Percentiles rank a stretch among this genome's conserved stretches.
These are phyloP conservation scores for Mimumesa dahlbomi DNA, from an alignment of 2,888 invertebrate species.

Conservation along the genomic window DNA sequence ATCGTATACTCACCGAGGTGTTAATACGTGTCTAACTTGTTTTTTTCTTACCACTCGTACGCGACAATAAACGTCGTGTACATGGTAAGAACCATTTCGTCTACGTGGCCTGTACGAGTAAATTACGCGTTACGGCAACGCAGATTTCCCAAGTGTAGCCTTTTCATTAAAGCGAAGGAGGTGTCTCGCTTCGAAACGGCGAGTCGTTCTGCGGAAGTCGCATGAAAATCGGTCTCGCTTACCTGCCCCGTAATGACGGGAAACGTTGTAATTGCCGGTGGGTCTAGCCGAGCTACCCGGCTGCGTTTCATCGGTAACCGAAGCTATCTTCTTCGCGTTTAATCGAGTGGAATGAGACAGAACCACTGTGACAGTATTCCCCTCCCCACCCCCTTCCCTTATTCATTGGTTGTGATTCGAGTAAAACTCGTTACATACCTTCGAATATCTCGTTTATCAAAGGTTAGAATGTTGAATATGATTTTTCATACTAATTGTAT, in stretches of 20 bases:
- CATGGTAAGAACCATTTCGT: not conserved
- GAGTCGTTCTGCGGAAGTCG: constrained; percentile 70
- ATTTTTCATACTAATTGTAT: not conserved
- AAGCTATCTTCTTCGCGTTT: constrained; percentile 57
- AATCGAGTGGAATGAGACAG: constrained; percentile 63
- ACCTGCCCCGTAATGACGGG: constrained; percentile 77
- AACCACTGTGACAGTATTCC: constrained; percentile 41
- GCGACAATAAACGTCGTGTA: constrained; percentile 1
- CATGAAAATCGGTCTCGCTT: constrained; percentile 77
- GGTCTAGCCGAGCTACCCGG: constrained; percentile 46
- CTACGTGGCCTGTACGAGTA: not conserved
- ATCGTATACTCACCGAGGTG: constrained; percentile 22
- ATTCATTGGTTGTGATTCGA: constrained; percentile 10
- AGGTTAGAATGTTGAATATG: too few relatives aligned
- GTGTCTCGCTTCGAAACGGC: constrained; percentile 3
- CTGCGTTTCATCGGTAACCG: constrained; percentile 55
- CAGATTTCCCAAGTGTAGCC: constrained; percentile 32
- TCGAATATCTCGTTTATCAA: too few relatives aligned
- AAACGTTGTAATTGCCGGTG: constrained; percentile 74
- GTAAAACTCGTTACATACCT: not conserved
- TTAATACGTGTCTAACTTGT: constrained; percentile 14
- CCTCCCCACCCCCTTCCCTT: too few relatives aligned
- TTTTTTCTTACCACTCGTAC: not conserved
- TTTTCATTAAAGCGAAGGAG: constrained; percentile 26
- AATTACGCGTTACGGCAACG: constrained; percentile 23